Evolutionary conservation across 1,140 invertebrate species (phyloP).

Genomic region (Drosophila miranda): DNA sequence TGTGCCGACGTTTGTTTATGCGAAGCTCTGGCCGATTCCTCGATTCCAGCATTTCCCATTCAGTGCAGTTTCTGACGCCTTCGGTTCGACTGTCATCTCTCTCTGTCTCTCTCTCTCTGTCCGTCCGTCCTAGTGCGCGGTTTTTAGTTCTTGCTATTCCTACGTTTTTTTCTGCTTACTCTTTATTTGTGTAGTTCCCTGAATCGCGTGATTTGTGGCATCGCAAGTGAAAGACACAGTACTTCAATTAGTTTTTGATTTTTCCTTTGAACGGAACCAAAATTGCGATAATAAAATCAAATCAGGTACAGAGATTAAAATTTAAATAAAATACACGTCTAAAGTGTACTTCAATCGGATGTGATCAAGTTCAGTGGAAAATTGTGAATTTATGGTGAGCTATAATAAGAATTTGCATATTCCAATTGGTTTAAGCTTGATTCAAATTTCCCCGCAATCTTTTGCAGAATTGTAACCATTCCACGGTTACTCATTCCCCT

Average conservation of each 20-base stretch:
- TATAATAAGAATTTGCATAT: no score
- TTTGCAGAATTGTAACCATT: no score
- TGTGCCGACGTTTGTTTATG: conserved; percentile 53
- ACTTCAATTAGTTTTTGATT: conserved; percentile 4
- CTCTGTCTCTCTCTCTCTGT: conserved; percentile 37
- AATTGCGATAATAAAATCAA: conserved; percentile 33
- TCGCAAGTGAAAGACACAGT: background rate
- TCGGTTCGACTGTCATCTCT: conserved; percentile 52
- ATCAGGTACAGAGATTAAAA: conserved; percentile 32
- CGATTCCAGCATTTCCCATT: conserved; percentile 17
- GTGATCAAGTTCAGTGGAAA: background rate
- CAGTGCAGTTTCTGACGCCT: conserved; percentile 72
- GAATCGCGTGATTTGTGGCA: background rate
- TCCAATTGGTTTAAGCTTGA: no score
- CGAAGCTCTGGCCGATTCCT: conserved; percentile 43
- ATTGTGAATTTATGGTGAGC: background rate
- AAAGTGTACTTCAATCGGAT: conserved; percentile 5
- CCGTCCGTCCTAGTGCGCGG: conserved; percentile 47
- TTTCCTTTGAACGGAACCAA: background rate
- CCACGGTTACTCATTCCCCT: no score
- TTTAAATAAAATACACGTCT: conserved; percentile 3
- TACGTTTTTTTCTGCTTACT: conserved; percentile 18
- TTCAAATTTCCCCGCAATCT: no score
- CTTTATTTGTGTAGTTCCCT: background rate
- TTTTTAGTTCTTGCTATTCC: conserved; percentile 25